A percentile compares a stretch with the other conserved stretches of the same genome.
phyloP scores from a whole-genome alignment of 2,113 vertebrate species.

The Herpetotheres cachinnans region DNA sequence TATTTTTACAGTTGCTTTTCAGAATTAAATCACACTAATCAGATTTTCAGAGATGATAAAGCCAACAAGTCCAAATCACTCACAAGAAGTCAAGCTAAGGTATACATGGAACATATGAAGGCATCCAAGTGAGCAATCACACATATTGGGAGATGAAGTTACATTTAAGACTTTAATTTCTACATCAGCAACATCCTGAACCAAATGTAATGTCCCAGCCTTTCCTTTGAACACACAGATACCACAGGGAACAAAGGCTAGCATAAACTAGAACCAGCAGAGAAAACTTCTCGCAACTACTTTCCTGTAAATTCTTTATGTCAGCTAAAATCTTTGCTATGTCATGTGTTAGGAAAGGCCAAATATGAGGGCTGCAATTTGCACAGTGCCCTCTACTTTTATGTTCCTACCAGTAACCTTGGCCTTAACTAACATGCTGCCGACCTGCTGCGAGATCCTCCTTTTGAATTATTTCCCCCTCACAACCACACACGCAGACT shows the following conservation, averaged over 20 bases:
- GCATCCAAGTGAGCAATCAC: not conserved
- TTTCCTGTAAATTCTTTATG: not conserved
- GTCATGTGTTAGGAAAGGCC: not conserved
- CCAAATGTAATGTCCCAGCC: not conserved
- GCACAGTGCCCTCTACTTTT: not conserved
- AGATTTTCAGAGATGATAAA: not conserved
- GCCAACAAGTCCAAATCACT: not conserved
- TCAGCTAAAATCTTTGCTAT: not conserved
- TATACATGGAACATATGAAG: not conserved
- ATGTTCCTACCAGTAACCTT: not conserved
- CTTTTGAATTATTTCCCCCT: not conserved
- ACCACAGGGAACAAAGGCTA: not conserved
- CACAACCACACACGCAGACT: accelerated
- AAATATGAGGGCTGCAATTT: not conserved
- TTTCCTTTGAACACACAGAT: not conserved
- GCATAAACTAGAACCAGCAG: not conserved
- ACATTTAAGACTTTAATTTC: not conserved
- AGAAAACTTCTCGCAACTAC: not conserved
- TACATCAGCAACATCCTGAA: not conserved
- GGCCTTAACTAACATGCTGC: not conserved
- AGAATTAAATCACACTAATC: not conserved
- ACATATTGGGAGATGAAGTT: not conserved
- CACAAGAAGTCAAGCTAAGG: not conserved
- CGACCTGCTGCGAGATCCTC: not conserved
- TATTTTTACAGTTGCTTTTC: not conserved